Percentiles rank a stretch among this genome's conserved stretches.
phyloP scores from a whole-genome alignment of 2,113 vertebrate genomes.

The Micromys minutus region DNA sequence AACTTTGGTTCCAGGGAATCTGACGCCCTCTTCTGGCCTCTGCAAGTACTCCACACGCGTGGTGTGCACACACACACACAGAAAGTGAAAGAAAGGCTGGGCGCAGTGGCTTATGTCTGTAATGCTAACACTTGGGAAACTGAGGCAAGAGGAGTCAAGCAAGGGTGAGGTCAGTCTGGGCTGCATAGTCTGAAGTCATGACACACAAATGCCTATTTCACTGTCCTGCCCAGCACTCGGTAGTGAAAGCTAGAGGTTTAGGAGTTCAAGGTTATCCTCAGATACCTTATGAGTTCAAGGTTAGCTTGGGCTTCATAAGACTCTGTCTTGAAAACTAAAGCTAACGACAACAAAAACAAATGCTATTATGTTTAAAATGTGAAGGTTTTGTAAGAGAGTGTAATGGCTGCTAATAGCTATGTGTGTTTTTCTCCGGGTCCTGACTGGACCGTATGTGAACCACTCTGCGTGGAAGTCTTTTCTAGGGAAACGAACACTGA shows the following conservation, averaged over 20 bases:
- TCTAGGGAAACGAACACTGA: conserved; percentile 22
- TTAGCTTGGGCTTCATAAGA: background rate
- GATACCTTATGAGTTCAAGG: background rate
- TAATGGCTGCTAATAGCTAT: background rate
- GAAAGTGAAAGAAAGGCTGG: background rate
- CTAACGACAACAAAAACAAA: background rate
- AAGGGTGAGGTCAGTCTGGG: background rate
- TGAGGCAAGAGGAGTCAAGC: background rate
- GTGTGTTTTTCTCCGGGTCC: background rate
- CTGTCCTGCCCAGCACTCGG: background rate
- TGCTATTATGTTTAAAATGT: background rate
- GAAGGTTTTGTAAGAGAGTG: background rate
- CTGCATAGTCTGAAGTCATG: background rate
- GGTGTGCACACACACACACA: background rate
- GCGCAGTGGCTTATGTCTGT: background rate
- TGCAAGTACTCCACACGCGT: background rate
- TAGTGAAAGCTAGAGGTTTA: background rate
- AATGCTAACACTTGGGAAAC: background rate
- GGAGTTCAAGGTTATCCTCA: background rate
- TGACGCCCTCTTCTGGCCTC: background rate
- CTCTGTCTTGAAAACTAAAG: background rate
- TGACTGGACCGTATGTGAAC: background rate
- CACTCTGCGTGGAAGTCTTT: conserved; percentile 15
- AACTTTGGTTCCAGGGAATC: background rate
- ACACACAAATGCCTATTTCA: background rate